Evolutionary conservation across 2,113 vertebrate species (phyloP).

Genomic region (Rhea pennata): DNA sequence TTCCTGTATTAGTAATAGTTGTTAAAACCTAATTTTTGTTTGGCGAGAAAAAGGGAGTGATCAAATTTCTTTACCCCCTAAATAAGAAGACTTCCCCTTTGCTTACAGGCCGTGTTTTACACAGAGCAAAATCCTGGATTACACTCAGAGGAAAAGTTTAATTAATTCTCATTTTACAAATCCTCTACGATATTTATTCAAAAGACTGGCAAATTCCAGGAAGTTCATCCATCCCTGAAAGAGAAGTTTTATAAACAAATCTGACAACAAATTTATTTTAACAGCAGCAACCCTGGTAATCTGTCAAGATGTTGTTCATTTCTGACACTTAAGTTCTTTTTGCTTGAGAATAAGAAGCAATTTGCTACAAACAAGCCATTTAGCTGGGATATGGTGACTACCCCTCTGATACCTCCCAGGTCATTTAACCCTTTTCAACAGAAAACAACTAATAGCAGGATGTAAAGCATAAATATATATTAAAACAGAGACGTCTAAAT

Average conservation of each 20-base stretch:
- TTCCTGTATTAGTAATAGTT: slow-evolving; percentile 13
- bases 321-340: slow-evolving; percentile 44
- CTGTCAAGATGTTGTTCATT: slow-evolving; percentile 42
- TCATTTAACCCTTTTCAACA: slow-evolving; percentile 1
- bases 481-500: background rate
- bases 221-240: slow-evolving; percentile 61
- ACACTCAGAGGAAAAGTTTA: slow-evolving; percentile 35
- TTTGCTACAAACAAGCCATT: slow-evolving; percentile 34
- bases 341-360: slow-evolving; percentile 36
- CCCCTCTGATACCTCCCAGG: slow-evolving; percentile 2
- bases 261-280: slow-evolving; percentile 63
- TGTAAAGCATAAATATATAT: background rate
- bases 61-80: background rate
- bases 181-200: slow-evolving; percentile 59
- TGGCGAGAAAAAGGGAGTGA: background rate
- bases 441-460: background rate
- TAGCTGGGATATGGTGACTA: slow-evolving; percentile 17
- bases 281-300: slow-evolving; percentile 34
- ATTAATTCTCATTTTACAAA: slow-evolving; percentile 63
- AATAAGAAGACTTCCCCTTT: background rate
- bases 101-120: slow-evolving; percentile 11
- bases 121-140: background rate
- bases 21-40: background rate
- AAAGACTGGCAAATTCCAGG: slow-evolving; percentile 46
- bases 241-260: slow-evolving; percentile 66